Conservation (phyloP, 2,113 vertebrate species). For the Cariama cristata region DNA sequence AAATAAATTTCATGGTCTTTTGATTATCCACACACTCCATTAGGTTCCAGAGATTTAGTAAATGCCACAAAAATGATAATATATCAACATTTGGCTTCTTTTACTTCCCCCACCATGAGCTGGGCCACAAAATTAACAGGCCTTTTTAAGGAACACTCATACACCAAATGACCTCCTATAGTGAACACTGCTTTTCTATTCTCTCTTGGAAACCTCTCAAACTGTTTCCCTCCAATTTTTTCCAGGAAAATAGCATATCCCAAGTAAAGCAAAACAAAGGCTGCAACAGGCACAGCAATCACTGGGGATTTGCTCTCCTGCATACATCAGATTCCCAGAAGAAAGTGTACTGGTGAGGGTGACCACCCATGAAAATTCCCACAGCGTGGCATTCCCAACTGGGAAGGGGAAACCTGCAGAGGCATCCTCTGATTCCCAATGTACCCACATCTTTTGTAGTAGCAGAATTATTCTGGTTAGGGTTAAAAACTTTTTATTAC, state of each 20-base stretch:
- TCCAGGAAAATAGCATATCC: background rate
- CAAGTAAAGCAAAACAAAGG: constrained; percentile 4
- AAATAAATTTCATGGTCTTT: constrained; percentile 57
- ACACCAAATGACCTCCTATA: constrained; percentile 13
- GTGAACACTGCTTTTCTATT: background rate
- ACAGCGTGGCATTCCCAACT: background rate
- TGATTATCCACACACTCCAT: constrained; percentile 36
- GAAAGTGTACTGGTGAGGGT: background rate
- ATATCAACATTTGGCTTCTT: constrained; percentile 27
- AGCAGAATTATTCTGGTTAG: background rate
- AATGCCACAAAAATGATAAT: constrained; percentile 56
- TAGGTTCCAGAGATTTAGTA: constrained; percentile 43
- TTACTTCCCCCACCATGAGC: background rate
- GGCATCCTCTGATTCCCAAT: background rate
- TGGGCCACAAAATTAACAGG: constrained; percentile 40
- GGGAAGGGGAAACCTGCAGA: background rate
- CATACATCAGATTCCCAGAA: background rate
- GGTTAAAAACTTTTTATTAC: background rate
- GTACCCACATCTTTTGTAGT: background rate
- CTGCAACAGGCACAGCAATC: background rate
- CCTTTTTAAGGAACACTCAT: background rate
- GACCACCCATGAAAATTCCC: constrained; percentile 7
- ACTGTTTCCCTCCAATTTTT: background rate
- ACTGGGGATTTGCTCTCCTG: background rate
- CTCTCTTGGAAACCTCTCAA: background rate